Percentiles rank a stretch among this genome's conserved stretches.
Conservation (phyloP, 2,113 vertebrate species). For the human region GRCh38 chr3:177990501-177991000, state of each 20-base stretch:
- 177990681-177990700: slow-evolving; percentile 80
- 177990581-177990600: slow-evolving; percentile 82
- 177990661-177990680: slow-evolving; percentile 79
- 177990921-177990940: slow-evolving; percentile 64
- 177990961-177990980: not conserved
- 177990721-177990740: slow-evolving; percentile 82
- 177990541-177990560: slow-evolving; percentile 75
- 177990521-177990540: slow-evolving; percentile 83
- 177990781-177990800: slow-evolving; percentile 79
- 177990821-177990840: slow-evolving; percentile 53
- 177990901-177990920: slow-evolving; percentile 64
- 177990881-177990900: slow-evolving; percentile 57
- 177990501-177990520: slow-evolving; percentile 83
- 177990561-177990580: slow-evolving; percentile 71
- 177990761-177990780: slow-evolving; percentile 80
- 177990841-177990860: slow-evolving; percentile 64
- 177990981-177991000: not conserved
- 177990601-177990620: slow-evolving; percentile 77
- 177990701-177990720: slow-evolving; percentile 62
- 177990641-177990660: slow-evolving; percentile 82
- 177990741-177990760: slow-evolving; percentile 70
- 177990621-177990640: slow-evolving; percentile 72
- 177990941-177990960: slow-evolving; percentile 67
- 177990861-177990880: slow-evolving; percentile 74
- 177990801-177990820: slow-evolving; percentile 71